Conservation (phyloP, 2,113 vertebrate genomes). For the Pseudorasbora parva region DNA sequence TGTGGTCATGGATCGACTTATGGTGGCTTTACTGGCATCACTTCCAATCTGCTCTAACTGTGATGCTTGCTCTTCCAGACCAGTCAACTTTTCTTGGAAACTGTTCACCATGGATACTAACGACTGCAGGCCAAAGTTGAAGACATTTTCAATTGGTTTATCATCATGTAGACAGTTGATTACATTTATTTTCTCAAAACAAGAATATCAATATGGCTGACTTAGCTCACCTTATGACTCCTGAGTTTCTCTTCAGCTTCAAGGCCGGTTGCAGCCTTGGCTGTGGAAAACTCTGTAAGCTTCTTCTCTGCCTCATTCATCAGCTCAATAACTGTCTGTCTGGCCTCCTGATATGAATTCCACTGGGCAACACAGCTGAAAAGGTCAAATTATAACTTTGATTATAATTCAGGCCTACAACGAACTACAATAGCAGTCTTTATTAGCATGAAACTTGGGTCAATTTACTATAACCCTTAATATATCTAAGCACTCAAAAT, state of each 20-base stretch:
- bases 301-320: conserved; percentile 96
- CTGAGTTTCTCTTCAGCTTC: conserved; percentile 87
- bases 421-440: not conserved
- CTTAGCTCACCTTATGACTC: conserved; percentile 82
- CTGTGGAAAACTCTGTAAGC: conserved; percentile 90
- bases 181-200: not conserved
- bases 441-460: not conserved
- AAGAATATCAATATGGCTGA: not conserved
- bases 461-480: not conserved
- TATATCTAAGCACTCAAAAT: not conserved
- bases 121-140: conserved; percentile 72
- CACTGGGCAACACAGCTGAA: conserved; percentile 86
- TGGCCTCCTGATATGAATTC: conserved; percentile 87
- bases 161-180: not conserved
- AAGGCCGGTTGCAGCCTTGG: conserved; percentile 81
- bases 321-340: conserved; percentile 88
- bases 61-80: conserved; percentile 85
- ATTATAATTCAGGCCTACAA: not conserved
- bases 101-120: conserved; percentile 85
- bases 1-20: conserved; percentile 90
- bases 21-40: conserved; percentile 88
- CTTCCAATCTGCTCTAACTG: conserved; percentile 86
- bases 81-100: conserved; percentile 88
- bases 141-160: not conserved
- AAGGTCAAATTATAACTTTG: conserved; percentile 46